Evolutionary conservation across 2,888 invertebrate species (phyloP).

Genomic region (Stenodera caucasica): DNA sequence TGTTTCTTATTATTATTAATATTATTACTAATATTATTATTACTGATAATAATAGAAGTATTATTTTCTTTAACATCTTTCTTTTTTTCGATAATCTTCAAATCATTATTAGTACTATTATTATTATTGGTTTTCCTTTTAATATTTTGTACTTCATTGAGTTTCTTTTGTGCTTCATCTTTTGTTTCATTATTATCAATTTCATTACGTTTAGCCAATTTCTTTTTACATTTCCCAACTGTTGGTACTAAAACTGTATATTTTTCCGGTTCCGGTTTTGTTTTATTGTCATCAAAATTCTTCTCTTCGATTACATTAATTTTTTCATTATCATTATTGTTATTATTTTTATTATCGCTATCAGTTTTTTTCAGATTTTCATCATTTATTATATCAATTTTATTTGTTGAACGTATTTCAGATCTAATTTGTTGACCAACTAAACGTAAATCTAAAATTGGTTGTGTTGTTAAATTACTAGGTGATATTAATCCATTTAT

Average conservation of each 20-base stretch:
- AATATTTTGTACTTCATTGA: constrained; percentile 27
- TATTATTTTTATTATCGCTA: constrained; percentile 49
- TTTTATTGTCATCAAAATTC: constrained; percentile 10
- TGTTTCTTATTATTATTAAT: constrained; percentile 38
- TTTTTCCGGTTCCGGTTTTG: constrained; percentile 42
- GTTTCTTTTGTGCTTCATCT: constrained; percentile 32
- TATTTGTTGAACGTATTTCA: constrained; percentile 47
- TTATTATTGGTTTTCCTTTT: constrained; percentile 25
- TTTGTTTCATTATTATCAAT: constrained; percentile 41
- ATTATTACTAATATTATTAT: constrained; percentile 9
- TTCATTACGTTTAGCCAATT: constrained; percentile 45
- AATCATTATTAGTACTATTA: constrained; percentile 21
- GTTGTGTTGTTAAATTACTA: constrained; percentile 60
- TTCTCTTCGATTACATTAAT: neutral
- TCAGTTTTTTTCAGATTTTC: constrained; percentile 17
- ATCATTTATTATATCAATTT: constrained; percentile 15
- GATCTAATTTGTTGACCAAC: constrained; percentile 57
- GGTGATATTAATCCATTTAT: constrained; percentile 55
- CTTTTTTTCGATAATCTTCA: constrained; percentile 25
- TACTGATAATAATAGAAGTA: constrained; percentile 5
- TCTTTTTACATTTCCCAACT: constrained; percentile 50
- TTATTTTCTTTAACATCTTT: constrained; percentile 18
- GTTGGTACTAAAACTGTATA: constrained; percentile 48
- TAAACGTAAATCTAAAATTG: constrained; percentile 65
- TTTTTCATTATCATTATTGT: constrained; percentile 53